Percentiles rank a stretch among this genome's conserved stretches.
These are phyloP conservation scores for Leptoclinus maculatus DNA, from an alignment of 2,797 vertebrate genomes.

Conservation along the genomic window DNA sequence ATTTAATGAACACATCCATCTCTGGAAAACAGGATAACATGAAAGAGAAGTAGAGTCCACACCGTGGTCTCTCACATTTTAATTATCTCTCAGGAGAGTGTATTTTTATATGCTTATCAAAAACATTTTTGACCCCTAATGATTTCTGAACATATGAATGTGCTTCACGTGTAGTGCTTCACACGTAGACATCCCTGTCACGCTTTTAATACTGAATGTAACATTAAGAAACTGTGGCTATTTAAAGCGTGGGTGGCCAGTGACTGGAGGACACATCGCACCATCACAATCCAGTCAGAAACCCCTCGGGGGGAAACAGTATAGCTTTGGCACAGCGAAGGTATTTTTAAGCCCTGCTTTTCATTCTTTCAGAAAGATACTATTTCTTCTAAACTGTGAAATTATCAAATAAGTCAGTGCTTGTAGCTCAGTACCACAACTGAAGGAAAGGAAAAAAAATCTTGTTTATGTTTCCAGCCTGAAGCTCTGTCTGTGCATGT, in stretches of 20 bases:
- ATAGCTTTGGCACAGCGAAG: constrained; percentile 46
- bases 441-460: constrained; percentile 11
- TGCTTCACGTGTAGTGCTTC: constrained; percentile 54
- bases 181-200: constrained; percentile 56
- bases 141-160: constrained; percentile 53
- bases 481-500: constrained; percentile 7
- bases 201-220: constrained; percentile 36
- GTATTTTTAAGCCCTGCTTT: constrained; percentile 52
- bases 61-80: constrained; percentile 70
- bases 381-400: constrained; percentile 60
- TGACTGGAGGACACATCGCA: constrained; percentile 52
- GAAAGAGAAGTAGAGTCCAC: constrained; percentile 65
- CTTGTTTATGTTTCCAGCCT: constrained; percentile 46
- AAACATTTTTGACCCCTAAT: constrained; percentile 66
- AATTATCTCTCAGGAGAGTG: constrained; percentile 79
- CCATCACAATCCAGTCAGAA: constrained; percentile 42
- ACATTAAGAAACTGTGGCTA: constrained; percentile 39
- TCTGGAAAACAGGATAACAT: constrained; percentile 58
- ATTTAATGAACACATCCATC: constrained; percentile 78
- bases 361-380: constrained; percentile 45
- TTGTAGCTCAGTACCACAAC: constrained; percentile 39
- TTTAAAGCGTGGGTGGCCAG: constrained; percentile 52
- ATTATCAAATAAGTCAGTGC: constrained; percentile 60
- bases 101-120: constrained; percentile 69
- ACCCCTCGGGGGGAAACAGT: constrained; percentile 37